Evolutionary conservation across 2,888 invertebrate genomes (phyloP).

Genomic region (Leucoma salicis): DNA sequence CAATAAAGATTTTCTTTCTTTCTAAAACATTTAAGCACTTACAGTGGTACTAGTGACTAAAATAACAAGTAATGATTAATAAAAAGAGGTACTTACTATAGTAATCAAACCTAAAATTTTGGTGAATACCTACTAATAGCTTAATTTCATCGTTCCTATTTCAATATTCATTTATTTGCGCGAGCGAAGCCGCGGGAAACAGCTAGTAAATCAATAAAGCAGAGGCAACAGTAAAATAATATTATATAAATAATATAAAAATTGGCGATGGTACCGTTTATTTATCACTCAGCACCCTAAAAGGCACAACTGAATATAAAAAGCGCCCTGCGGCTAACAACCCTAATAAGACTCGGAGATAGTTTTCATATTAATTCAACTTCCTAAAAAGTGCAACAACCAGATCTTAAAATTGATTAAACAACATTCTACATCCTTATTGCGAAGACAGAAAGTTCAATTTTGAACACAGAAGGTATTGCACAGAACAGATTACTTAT

Average conservation of each 20-base stretch:
- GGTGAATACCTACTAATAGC: too few species aligned
- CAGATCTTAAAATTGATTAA: constrained; percentile 25
- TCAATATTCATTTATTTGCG: too few species aligned
- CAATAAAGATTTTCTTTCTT: too few species aligned
- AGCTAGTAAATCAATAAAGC: not conserved
- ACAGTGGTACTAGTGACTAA: too few species aligned
- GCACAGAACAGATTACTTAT: constrained; percentile 40
- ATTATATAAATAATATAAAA: constrained; percentile 5
- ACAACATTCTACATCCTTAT: constrained; percentile 9
- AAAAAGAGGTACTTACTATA: too few species aligned
- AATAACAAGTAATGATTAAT: too few species aligned
- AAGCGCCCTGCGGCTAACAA: constrained; percentile 25
- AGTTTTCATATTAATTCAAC: constrained; percentile 29
- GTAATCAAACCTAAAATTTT: too few species aligned
- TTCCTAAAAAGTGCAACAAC: constrained; percentile 35
- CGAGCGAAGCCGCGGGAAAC: too few species aligned
- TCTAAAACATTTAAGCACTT: too few species aligned
- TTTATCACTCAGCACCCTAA: constrained; percentile 13
- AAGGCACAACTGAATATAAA: constrained; percentile 17
- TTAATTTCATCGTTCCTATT: too few species aligned
- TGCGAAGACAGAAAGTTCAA: constrained; percentile 20
- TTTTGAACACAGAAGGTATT: constrained; percentile 29
- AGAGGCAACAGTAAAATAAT: constrained; percentile 3
- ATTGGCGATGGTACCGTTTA: constrained; percentile 6
- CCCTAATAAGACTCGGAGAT: constrained; percentile 32